Evolutionary conservation across 2,797 vertebrate species (phyloP), one percentile per base, ranked within the genome.

Genomic region (Tapera naevia): DNA sequence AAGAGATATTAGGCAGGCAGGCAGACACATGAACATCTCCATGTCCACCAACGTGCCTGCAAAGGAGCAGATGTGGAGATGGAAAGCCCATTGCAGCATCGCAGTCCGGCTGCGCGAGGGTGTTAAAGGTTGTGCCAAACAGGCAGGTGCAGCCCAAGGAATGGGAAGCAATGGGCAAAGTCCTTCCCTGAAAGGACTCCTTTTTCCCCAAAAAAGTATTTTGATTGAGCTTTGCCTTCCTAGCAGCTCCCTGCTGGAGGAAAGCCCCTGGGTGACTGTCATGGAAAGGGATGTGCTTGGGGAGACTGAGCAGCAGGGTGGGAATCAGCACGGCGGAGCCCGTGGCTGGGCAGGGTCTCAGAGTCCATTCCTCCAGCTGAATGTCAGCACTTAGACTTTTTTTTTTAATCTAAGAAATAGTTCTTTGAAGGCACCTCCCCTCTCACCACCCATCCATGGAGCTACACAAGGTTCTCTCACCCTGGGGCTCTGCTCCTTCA

Each of bases 71-170:
- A 84, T 16, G 43, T 7, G 72, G 41, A 46, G 32, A 21, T 22
- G 23, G 21, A 12, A 51, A 39, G 23, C 3, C 43, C 57, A 3
- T 10, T 4, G 23, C 28, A 2, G 15, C 33, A 2, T 6, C 0
- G 30, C 53, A 7, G 22, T 3, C 24, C 7, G 66, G 3, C 53
- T 11, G 58, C 53, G 30, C 6, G 11, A n/a, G 46, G 30, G 4
- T 4, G 35, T 3, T 15, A 17, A 30, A 41, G 13, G 18, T 3
- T 30, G 43, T 7, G 32, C 2, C 7, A 32, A 58, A 69, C 13
- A 28, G 43, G 57, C 23, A 48, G 16, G 27, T 54, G 5, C 3
- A 18, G n/a, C 23, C 23, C 25, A 10, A 39, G 13, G 17, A 53
- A 17, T 1, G 21, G 35, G 28, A 41, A 61, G 2, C 3, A 13